Conservation (phyloP, 2,797 vertebrate species). For the Tarsius wallacei region DNA sequence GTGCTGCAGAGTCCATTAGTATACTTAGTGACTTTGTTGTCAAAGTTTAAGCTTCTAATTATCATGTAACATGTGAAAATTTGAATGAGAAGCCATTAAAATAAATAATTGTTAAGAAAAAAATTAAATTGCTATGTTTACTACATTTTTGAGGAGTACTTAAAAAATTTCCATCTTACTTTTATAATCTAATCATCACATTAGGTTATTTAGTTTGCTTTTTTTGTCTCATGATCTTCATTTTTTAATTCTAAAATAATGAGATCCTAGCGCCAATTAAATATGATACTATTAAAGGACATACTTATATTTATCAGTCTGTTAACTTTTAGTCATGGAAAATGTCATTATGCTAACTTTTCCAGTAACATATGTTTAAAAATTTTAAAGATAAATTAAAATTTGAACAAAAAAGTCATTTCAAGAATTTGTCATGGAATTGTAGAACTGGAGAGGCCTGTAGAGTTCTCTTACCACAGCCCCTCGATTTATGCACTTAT, state of each 20-base stretch:
- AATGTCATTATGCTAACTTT: slow-evolving; percentile 47
- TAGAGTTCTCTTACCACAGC: not conserved
- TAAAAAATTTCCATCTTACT: not conserved
- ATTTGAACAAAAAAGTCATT: not conserved
- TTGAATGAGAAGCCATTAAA: slow-evolving; percentile 28
- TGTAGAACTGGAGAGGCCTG: not conserved
- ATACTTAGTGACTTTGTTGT: not conserved
- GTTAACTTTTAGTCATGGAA: slow-evolving; percentile 23
- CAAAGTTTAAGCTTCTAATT: not conserved
- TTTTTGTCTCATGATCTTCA: not conserved
- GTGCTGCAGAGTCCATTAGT: not conserved
- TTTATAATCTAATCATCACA: slow-evolving; percentile 49
- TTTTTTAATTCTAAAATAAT: slow-evolving; percentile 45
- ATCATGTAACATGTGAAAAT: not conserved
- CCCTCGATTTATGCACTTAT: not conserved
- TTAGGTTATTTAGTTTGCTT: not conserved
- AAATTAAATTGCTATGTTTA: not conserved
- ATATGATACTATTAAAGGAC: slow-evolving; percentile 13
- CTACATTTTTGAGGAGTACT: slow-evolving; percentile 26
- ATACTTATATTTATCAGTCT: not conserved
- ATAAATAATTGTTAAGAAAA: slow-evolving; percentile 30
- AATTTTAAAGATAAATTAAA: slow-evolving; percentile 48
- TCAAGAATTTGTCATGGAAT: not conserved
- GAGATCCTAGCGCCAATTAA: not conserved
- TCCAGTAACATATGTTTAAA: slow-evolving; percentile 10